A percentile compares a stretch with the other conserved stretches of the same genome.
Evolutionary conservation across 2,888 invertebrate genomes (phyloP).

Genomic region (Limnephilus marmoratus): DNA sequence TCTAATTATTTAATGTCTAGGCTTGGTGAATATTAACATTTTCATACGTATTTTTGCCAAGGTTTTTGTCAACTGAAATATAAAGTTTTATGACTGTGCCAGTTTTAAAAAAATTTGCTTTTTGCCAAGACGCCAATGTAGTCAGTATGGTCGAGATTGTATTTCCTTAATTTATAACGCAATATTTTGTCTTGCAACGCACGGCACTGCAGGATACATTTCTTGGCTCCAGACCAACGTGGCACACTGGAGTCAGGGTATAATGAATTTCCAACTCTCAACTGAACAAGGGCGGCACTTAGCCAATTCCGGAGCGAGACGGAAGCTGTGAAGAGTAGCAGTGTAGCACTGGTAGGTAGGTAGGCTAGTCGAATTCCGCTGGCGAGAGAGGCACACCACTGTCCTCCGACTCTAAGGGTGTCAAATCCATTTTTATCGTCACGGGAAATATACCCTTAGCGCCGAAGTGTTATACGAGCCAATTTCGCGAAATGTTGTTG

Average conservation of each 20-base stretch:
- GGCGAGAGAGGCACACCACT: background rate
- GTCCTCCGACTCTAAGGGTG: background rate
- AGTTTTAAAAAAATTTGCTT: background rate
- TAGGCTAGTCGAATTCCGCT: background rate
- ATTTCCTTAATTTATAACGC: background rate
- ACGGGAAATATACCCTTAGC: conserved; percentile 18
- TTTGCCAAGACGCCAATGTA: too few species aligned
- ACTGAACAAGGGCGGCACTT: conserved; percentile 21
- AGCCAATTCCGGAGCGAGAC: conserved; percentile 37
- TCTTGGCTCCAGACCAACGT: background rate
- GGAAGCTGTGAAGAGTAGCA: conserved; percentile 16
- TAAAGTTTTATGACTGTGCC: background rate
- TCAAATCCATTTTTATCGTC: background rate
- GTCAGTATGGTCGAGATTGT: too few species aligned
- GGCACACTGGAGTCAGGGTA: conserved; percentile 11
- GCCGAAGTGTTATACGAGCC: background rate
- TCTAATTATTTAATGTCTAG: too few species aligned
- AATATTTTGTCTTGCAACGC: background rate
- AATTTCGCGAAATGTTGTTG: background rate
- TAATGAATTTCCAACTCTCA: conserved; percentile 39
- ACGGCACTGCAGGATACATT: background rate
- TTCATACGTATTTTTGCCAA: background rate
- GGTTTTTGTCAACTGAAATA: background rate
- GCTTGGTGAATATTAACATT: too few species aligned
- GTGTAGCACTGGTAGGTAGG: background rate